Evolutionary conservation across 2,888 invertebrate species (phyloP).

Genomic region (Fissipunctia ypsillon): DNA sequence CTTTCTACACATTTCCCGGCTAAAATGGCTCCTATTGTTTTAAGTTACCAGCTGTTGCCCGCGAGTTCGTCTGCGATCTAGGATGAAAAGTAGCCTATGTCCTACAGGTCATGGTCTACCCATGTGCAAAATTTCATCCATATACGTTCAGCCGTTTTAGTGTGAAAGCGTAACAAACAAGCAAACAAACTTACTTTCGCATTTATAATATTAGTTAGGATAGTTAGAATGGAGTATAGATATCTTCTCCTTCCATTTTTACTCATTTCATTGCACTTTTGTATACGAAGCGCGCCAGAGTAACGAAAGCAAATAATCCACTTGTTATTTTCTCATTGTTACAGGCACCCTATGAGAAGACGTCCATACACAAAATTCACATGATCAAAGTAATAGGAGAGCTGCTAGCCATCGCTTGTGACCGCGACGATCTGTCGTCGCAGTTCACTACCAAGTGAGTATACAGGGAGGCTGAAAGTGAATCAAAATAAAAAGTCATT

Average conservation of each 20-base stretch:
- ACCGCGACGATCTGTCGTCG: slow-evolving; percentile 84
- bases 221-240: neutral
- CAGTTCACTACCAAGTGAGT: slow-evolving; percentile 92
- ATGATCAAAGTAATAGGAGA: slow-evolving; percentile 92
- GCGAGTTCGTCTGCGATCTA: too few relatives aligned
- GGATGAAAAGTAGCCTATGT: too few relatives aligned
- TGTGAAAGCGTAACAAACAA: too few relatives aligned
- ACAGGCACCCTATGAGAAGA: slow-evolving; percentile 77
- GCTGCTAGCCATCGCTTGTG: slow-evolving; percentile 91
- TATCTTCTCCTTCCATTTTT: neutral
- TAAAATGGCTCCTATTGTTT: neutral
- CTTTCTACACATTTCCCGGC: neutral
- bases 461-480: too few relatives aligned
- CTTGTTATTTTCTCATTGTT: neutral
- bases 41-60: too few relatives aligned
- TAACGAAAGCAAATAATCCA: neutral
- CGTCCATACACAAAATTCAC: slow-evolving; percentile 86
- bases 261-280: neutral
- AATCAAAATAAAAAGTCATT: too few relatives aligned
- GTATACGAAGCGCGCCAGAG: neutral
- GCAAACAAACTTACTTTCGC: too few relatives aligned
- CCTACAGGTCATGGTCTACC: too few relatives aligned
- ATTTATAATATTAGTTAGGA: too few relatives aligned
- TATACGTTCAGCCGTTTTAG: too few relatives aligned
- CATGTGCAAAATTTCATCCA: too few relatives aligned